A percentile compares a stretch with the other conserved stretches of the same genome.
Conservation (phyloP, 2,797 vertebrate species). For the Paedocypris micromegethes region DNA sequence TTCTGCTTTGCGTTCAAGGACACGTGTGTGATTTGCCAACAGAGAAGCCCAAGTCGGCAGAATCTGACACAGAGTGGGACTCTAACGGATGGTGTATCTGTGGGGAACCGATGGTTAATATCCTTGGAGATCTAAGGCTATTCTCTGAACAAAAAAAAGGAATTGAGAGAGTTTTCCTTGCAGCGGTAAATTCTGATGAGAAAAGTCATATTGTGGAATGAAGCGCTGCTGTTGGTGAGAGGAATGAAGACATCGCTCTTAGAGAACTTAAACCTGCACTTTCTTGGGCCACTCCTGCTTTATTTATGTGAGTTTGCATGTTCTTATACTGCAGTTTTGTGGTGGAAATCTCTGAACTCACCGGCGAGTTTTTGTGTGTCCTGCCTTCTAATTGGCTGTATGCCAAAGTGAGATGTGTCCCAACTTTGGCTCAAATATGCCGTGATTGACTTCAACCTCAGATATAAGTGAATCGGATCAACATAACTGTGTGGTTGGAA, state of each 20-base stretch:
- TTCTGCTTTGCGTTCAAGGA: conserved; percentile 18
- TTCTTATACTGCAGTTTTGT: no score
- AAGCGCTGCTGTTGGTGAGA: conserved; percentile 49
- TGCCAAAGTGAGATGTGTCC: no score
- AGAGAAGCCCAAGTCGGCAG: conserved; percentile 13
- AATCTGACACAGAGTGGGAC: conserved; percentile 20
- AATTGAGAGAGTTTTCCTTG: not conserved
- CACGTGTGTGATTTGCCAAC: conserved; percentile 19
- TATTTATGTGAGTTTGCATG: no score
- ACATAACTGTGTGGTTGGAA: no score
- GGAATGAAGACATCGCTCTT: conserved; percentile 62
- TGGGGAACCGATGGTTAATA: conserved; percentile 22
- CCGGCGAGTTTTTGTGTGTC: no score
- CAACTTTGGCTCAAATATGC: no score
- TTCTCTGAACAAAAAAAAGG: not conserved
- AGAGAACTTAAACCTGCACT: conserved; percentile 53
- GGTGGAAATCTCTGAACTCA: no score
- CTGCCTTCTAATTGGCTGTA: no score
- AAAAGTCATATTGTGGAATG: conserved; percentile 49
- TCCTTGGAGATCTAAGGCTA: conserved; percentile 10
- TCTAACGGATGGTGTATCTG: conserved; percentile 23
- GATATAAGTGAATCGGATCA: no score
- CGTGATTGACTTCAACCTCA: no score
- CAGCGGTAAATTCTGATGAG: conserved; percentile 21
- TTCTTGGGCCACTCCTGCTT: conserved; percentile 25